Percentiles rank a stretch among this genome's conserved stretches.
phyloP scores from a whole-genome alignment of 2,113 vertebrate genomes.

The Macrotis lagotis region DNA sequence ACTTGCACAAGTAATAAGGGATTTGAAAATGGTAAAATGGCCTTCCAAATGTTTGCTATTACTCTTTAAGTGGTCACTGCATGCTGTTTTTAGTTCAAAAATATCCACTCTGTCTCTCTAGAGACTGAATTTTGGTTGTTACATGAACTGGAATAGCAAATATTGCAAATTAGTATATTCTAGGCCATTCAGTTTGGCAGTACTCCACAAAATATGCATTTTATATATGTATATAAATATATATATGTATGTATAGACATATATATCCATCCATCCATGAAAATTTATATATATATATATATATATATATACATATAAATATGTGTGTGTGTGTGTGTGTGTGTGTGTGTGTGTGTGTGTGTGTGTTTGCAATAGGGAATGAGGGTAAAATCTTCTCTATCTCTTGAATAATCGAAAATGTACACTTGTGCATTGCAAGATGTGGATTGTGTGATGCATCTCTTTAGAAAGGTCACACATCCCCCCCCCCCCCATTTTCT shows the following conservation, averaged over 20 bases:
- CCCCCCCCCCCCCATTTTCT: not conserved
- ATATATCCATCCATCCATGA: not conserved
- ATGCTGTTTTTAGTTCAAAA: not conserved
- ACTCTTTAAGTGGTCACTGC: not conserved
- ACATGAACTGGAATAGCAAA: not conserved
- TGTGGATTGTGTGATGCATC: not conserved
- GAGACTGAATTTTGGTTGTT: not conserved
- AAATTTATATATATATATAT: not conserved
- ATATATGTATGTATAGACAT: not conserved
- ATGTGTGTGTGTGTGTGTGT: no score
- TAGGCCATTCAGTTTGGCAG: not conserved
- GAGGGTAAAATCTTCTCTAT: not conserved
- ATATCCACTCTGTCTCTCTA: not conserved
- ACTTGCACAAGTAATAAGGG: not conserved
- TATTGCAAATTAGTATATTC: not conserved
- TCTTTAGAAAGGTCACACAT: not conserved
- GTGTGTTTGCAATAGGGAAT: not conserved
- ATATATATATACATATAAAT: no score
- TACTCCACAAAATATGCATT: not conserved
- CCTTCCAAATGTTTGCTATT: not conserved
- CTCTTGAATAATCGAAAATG: not conserved
- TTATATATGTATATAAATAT: not conserved
- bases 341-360: no score
- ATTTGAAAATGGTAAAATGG: not conserved
- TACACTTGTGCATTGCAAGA: not conserved